Base-by-base conservation (phyloP, 2,888 invertebrate species). In the Eumacrocentrus americanus region DNA sequence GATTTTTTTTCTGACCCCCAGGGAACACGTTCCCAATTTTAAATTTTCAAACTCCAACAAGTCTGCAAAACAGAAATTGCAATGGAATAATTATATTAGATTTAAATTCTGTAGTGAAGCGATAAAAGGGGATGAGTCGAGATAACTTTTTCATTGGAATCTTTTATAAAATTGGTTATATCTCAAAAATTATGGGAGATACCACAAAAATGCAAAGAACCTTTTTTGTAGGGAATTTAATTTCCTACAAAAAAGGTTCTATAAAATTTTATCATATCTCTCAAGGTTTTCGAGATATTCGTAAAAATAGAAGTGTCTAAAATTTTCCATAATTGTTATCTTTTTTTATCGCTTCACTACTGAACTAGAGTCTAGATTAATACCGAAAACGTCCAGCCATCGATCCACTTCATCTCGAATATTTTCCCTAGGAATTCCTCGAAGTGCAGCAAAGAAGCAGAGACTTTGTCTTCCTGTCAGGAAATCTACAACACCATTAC, bases 351-450 rank as follows among this genome's bases (percentile, higher is more conserved):
- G n/a, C n/a, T n/a, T n/a, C n/a, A n/a, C n/a, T n/a, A n/a, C n/a
- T n/a, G n/a, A n/a, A n/a, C n/a, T n/a, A n/a, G n/a, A n/a, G n/a
- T n/a, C n/a, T n/a, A n/a, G n/a, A 25, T 11, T 25, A 34, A 37
- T 60, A 69, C 69, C 69, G 38, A 67, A 67, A 35, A 69, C 44
- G 23, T 70, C 70, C 5, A 70, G 46, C 70, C 70, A 70, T 53
- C 62, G 65, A 29, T 69, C 60, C 6, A 69, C 65, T 65, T 70
- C 70, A 1, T 65, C 61, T 4, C 46, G 50, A 9, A 69, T 62
- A 20, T 46, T 47, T 11, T 62, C 11, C n/a, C 34, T 50, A 9
- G 70, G 70, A 42, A 70, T 37, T 18, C 69, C 70, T n/a, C 69
- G 66, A 37, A 70, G 59, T 18, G 66, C 64, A 1, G 67, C 66